A percentile compares a stretch with the other conserved stretches of the same genome.
These are phyloP conservation scores for Ips nitidus DNA, from an alignment of 1,140 invertebrate genomes.

Conservation along the genomic window DNA sequence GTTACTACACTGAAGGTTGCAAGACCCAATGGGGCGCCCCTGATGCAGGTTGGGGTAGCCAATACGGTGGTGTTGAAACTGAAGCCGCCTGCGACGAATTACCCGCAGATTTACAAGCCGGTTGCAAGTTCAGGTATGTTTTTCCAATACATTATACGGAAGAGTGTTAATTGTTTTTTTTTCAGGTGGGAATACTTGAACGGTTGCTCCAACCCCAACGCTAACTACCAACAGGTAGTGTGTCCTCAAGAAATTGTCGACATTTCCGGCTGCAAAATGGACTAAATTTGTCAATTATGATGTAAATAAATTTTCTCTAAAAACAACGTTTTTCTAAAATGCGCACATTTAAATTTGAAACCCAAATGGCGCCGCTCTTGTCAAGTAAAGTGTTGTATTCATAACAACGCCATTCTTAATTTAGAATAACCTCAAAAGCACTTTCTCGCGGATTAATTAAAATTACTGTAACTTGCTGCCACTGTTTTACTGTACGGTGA, in stretches of 20 bases:
- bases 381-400: too few species aligned
- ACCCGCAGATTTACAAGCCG: conserved; percentile 22
- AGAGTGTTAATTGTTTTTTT: neutral
- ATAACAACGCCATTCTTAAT: too few species aligned
- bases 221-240: conserved; percentile 19
- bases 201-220: conserved; percentile 26
- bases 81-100: conserved; percentile 28
- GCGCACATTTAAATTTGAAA: too few species aligned
- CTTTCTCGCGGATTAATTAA: too few species aligned
- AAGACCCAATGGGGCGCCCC: conserved; percentile 32
- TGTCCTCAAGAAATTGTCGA: conserved; percentile 27
- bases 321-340: too few species aligned
- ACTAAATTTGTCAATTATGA: conserved; percentile 2
- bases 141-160: neutral
- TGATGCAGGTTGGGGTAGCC: conserved; percentile 30
- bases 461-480: too few species aligned
- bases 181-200: conserved; percentile 24
- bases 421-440: too few species aligned
- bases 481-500: too few species aligned
- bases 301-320: too few species aligned
- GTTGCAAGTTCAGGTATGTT: conserved; percentile 31
- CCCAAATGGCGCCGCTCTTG: too few species aligned
- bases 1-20: conserved; percentile 25
- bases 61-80: conserved; percentile 30
- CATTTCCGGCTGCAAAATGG: conserved; percentile 25